phyloP scores from a whole-genome alignment of 2,888 invertebrate genomes.

The Habroteleia sp. region DNA sequence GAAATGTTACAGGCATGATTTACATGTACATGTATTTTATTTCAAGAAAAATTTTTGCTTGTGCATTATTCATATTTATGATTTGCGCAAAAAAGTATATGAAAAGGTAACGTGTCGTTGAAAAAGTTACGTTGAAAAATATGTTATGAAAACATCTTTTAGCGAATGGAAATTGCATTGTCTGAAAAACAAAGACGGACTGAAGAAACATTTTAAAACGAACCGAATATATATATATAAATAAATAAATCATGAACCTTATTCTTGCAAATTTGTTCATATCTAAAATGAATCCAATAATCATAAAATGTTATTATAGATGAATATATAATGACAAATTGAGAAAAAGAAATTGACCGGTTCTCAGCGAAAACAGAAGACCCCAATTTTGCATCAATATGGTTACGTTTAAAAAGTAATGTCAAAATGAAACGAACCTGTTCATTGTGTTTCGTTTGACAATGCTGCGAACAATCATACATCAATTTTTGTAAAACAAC shows the following conservation, averaged over 20 bases:
- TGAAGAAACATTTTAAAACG: background rate
- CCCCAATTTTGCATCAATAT: too few species aligned
- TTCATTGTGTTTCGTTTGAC: too few species aligned
- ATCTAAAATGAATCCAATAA: too few species aligned
- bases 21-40: conserved; percentile 46
- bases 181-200: background rate
- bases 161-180: conserved; percentile 6
- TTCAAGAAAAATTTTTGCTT: conserved; percentile 25
- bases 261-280: too few species aligned
- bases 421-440: too few species aligned
- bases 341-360: too few species aligned
- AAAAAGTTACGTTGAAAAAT: conserved; percentile 2
- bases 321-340: too few species aligned
- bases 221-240: too few species aligned
- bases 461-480: conserved; percentile 16
- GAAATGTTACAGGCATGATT: conserved; percentile 45
- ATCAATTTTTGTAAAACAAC: conserved; percentile 4
- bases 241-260: too few species aligned
- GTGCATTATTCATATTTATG: conserved; percentile 27
- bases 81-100: conserved; percentile 9
- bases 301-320: too few species aligned
- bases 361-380: too few species aligned
- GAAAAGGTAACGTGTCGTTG: conserved; percentile 10
- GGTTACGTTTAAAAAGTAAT: too few species aligned
- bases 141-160: conserved; percentile 10